These are phyloP conservation scores for Hemistola chrysoprasaria DNA, from an alignment of 2,888 invertebrate genomes.

Conservation along the genomic window DNA sequence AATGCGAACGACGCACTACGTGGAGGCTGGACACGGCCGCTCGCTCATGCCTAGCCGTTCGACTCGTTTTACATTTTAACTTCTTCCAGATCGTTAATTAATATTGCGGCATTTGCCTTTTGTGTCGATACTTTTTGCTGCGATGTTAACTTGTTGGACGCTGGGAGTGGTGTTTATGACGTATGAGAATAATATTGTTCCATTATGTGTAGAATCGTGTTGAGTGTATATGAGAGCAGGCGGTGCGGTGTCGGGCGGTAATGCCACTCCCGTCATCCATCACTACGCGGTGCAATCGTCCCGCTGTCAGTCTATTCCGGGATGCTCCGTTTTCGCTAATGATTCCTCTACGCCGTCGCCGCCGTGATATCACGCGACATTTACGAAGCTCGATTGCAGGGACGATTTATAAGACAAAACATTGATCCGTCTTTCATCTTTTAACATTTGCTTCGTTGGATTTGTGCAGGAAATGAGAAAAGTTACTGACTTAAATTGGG, in stretches of 20 bases:
- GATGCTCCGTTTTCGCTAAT: slow-evolving; percentile 78
- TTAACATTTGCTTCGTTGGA: slow-evolving; percentile 26
- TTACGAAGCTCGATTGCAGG: slow-evolving; percentile 61
- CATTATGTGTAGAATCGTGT: slow-evolving; percentile 47
- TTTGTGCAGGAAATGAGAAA: slow-evolving; percentile 25
- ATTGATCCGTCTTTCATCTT: slow-evolving; percentile 32
- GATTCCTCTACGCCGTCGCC: slow-evolving; percentile 52
- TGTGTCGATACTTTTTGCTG: slow-evolving; percentile 8
- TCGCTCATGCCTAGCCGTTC: slow-evolving; percentile 20
- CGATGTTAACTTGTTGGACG: slow-evolving; percentile 1
- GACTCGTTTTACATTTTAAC: slow-evolving; percentile 37
- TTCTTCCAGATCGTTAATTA: slow-evolving; percentile 40
- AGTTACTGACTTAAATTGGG: too few relatives aligned
- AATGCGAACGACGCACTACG: slow-evolving; percentile 55
- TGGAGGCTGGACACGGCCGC: slow-evolving; percentile 35
- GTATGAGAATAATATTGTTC: slow-evolving; percentile 9
- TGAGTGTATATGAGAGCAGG: slow-evolving; percentile 44
- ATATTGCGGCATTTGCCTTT: slow-evolving; percentile 36
- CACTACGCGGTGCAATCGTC: slow-evolving; percentile 72
- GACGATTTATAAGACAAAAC: slow-evolving; percentile 55
- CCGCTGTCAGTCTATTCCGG: slow-evolving; percentile 79
- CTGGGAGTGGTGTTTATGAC: background rate
- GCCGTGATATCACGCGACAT: slow-evolving; percentile 59
- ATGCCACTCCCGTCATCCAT: slow-evolving; percentile 74
- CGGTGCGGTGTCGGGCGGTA: slow-evolving; percentile 49